Evolutionary conservation across 2,888 invertebrate species (phyloP), one percentile per base, ranked within the genome.

Genomic region (Brachyopa scutellaris): DNA sequence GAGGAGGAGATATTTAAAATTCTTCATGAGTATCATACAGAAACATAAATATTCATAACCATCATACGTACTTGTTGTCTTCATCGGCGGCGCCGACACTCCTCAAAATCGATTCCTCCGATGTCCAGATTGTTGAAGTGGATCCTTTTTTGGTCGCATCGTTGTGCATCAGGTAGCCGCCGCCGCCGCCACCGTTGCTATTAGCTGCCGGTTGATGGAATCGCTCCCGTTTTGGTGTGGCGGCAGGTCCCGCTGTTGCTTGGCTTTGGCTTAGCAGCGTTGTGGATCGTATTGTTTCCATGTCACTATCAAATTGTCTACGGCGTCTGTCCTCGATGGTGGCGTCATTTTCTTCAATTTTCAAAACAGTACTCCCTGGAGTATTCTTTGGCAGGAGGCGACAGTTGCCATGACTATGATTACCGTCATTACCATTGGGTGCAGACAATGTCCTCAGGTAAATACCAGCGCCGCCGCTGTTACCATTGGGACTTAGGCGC

Each of bases 1-100:
- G 62, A 69, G 8, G 47, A 36, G 29, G 33, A 36, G 6, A 19
- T 61, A 66, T 70, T 62, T 47, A 42, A 64, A 66, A 80, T 85
- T 80, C 77, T 19, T 67, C 42, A 62, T 49, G 61, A 49, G 64
- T 31, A 59, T 53, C 64, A 64, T 55, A 23, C n/a, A n/a, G 62
- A 31, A 45, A 57, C 51, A 83, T 83, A 78, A 78, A 83, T 83
- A 83, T 83, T 83, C 78, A 83, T 83, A 83, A 69, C 74, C 53
- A 36, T 57, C 42, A 49, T 72, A 88, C 89, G 87, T 85, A 90
- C 90, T 90, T 90, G 86, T 90, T 90, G 87, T 90, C 90, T 88
- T 90, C 90, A 88, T 90, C 90, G 86, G 88, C 89, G 87, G 89
- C 89, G 88, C 90, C 89, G 86, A 88, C 89, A 86, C 89, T 89